Evolutionary conservation across 2,888 invertebrate species (phyloP), one percentile per base, ranked within the genome.

Genomic region (Sisyra terminalis): DNA sequence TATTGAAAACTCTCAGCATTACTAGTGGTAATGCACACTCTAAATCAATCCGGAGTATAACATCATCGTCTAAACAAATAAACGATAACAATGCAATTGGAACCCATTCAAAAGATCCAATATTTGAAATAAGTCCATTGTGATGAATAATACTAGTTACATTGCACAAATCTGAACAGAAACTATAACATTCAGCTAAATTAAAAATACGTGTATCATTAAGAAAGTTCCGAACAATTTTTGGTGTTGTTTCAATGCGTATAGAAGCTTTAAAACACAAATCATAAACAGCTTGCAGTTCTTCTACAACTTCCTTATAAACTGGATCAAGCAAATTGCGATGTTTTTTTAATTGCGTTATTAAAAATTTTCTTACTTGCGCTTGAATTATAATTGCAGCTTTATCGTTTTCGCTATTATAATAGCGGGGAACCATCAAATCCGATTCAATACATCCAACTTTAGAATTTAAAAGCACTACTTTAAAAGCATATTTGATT

Each of bases 1-100:
- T 62, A 45, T 61, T 49, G 43, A 57, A 56, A 1, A 59, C 55
- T 34, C 57, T 48, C 5, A 61, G 46, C 17, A 52, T 47, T 41
- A 52, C 56, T 17, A 49, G 40, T 3, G 45, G 35, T 3, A 58
- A 15, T 15, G 29, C 9, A 38, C 51, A 52, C 46, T 56, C 55
- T 24, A 59, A 38, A 32, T 49, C 48, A 8, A 57, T 52, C 45
- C 54, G 54, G 11, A 60, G 17, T 15, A 46, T 46, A 41, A 41
- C 11, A 34, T 34, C 34, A 34, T 11, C 15, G 2, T 34, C 34
- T 3, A 34, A 51, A 8, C 55, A 46, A 40, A 47, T 48, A 44
- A 60, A 57, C 5, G 48, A 46, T 17, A 56, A 52, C 24, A 57
- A 49, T 11, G 51, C 49, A 36, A 60, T 50, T 3, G 53, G 45